Percentiles rank a stretch among this genome's conserved stretches.
These are phyloP conservation scores for Netelia inedita DNA, from an alignment of 2,888 invertebrate species.

Conservation along the genomic window DNA sequence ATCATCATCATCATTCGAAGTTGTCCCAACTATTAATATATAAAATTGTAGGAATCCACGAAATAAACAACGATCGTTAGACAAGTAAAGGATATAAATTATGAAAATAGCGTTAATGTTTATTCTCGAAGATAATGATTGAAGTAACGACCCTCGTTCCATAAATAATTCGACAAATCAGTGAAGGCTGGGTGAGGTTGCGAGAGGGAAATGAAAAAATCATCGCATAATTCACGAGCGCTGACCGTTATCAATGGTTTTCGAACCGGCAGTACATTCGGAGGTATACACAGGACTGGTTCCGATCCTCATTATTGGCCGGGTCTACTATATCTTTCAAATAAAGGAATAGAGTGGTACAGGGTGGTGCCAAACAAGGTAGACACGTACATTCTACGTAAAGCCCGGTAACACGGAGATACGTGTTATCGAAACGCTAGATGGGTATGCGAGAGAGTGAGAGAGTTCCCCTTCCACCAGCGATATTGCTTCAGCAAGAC, in stretches of 20 bases:
- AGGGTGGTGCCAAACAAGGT: slow-evolving; percentile 26
- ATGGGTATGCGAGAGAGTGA: slow-evolving; percentile 1
- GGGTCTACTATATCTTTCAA: slow-evolving; percentile 5
- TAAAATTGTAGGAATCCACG: too few relatives aligned
- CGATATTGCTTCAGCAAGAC: slow-evolving; percentile 45
- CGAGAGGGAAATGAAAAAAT: too few relatives aligned
- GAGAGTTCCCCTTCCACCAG: slow-evolving; percentile 12
- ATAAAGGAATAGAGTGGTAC: slow-evolving; percentile 1
- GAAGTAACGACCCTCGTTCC: too few relatives aligned
- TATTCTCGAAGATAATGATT: too few relatives aligned
- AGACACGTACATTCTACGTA: slow-evolving; percentile 30
- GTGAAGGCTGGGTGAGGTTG: too few relatives aligned
- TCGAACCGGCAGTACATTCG: not conserved
- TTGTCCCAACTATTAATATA: too few relatives aligned
- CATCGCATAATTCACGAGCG: not conserved
- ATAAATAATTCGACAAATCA: too few relatives aligned
- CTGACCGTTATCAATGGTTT: not conserved
- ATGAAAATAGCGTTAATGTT: too few relatives aligned
- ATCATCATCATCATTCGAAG: too few relatives aligned
- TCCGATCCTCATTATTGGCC: not conserved
- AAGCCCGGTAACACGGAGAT: slow-evolving; percentile 12
- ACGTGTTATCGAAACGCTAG: slow-evolving; percentile 39
- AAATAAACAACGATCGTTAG: too few relatives aligned
- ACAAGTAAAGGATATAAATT: too few relatives aligned
- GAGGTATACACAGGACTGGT: not conserved